A percentile compares a stretch with the other conserved stretches of the same genome.
Evolutionary conservation across 2,888 invertebrate species (phyloP).

Genomic region (Fragum sueziense): DNA sequence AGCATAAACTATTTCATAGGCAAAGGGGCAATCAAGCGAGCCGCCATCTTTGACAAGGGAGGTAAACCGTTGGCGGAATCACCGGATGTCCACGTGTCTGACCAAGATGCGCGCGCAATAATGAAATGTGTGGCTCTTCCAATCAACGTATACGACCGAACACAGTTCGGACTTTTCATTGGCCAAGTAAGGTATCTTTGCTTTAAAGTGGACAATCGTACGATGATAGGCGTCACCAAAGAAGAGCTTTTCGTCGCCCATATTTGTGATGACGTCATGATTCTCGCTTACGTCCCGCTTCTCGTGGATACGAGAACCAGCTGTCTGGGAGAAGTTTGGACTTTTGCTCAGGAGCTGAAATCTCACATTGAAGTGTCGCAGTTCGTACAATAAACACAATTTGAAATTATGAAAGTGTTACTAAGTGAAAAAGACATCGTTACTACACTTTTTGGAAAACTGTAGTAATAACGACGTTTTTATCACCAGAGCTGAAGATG

Average conservation of each 20-base stretch:
- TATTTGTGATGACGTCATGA: constrained; percentile 63
- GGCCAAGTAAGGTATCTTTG: constrained; percentile 61
- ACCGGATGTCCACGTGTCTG: constrained; percentile 58
- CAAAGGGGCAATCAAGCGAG: constrained; percentile 60
- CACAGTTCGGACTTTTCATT: constrained; percentile 63
- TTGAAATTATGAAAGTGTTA: background rate
- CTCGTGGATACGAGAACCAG: constrained; percentile 47
- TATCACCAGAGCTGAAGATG: too few relatives aligned
- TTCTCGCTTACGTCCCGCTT: constrained; percentile 61
- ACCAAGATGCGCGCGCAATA: constrained; percentile 63
- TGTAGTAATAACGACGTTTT: too few relatives aligned
- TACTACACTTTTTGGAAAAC: too few relatives aligned
- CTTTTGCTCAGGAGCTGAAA: constrained; percentile 65
- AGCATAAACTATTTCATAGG: constrained; percentile 64
- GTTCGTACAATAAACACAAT: constrained; percentile 62
- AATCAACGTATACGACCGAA: constrained; percentile 57
- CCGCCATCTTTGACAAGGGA: constrained; percentile 64
- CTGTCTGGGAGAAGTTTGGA: constrained; percentile 68
- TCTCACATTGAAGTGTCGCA: constrained; percentile 65
- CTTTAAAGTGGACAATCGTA: constrained; percentile 60
- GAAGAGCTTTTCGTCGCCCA: constrained; percentile 65
- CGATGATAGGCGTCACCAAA: constrained; percentile 62
- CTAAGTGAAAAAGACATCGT: too few relatives aligned
- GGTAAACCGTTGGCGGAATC: constrained; percentile 63
- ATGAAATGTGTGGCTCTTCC: constrained; percentile 57